Percentiles rank a stretch among this genome's conserved stretches.
These are phyloP conservation scores for Hippopotamus amphibius DNA, from an alignment of 2,113 vertebrate species.

Conservation along the genomic window DNA sequence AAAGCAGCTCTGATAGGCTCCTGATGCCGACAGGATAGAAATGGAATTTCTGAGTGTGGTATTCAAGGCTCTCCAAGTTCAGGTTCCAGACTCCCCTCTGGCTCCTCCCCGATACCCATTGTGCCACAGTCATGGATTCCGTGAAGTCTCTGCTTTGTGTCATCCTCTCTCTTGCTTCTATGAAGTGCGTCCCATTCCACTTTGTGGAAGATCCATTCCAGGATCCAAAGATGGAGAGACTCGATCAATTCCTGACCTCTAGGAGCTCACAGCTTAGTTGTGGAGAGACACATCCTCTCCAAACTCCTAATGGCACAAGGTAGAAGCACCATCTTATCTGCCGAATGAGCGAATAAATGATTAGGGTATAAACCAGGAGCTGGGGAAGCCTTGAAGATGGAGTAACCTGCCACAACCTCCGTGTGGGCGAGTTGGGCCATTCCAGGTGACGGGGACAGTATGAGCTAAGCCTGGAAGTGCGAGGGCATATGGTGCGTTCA, in stretches of 20 bases:
- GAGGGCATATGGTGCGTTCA: rapidly evolving
- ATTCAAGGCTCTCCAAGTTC: background rate
- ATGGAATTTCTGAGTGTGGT: background rate
- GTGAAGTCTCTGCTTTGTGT: background rate
- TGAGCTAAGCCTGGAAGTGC: background rate
- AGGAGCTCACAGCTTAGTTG: background rate
- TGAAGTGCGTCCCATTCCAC: background rate
- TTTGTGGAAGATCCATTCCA: background rate
- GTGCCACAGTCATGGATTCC: background rate
- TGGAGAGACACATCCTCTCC: background rate
- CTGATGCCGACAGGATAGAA: background rate
- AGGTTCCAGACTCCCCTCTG: background rate
- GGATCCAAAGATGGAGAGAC: background rate
- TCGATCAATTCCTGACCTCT: background rate
- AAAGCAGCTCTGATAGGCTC: background rate
- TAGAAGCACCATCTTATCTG: background rate
- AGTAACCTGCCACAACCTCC: background rate
- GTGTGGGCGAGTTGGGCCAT: background rate
- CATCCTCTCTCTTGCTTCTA: background rate
- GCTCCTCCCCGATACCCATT: background rate
- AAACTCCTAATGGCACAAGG: background rate
- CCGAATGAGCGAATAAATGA: background rate
- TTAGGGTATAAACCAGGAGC: background rate
- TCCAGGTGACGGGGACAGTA: background rate
- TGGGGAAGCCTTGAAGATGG: background rate